Conservation (phyloP, 2,797 vertebrate species). For the Vespertilio murinus region DNA sequence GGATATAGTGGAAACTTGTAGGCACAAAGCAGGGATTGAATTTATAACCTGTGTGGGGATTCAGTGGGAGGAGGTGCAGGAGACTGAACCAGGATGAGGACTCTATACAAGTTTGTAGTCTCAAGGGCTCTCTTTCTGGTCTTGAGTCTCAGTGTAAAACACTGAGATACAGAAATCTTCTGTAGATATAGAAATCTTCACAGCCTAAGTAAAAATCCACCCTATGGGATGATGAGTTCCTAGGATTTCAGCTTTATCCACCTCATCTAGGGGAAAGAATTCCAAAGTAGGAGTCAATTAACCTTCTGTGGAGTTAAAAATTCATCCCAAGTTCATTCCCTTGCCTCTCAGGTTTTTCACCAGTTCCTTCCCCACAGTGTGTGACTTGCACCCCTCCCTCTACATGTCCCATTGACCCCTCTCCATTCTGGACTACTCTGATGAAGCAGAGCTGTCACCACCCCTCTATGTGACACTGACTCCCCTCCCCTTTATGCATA, state of each 20-base stretch:
- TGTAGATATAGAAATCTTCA: background rate
- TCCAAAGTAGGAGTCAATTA: background rate
- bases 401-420: background rate
- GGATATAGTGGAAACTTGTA: background rate
- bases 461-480: slow-evolving; percentile 6
- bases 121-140: background rate
- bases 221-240: background rate
- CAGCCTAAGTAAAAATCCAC: background rate
- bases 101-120: background rate
- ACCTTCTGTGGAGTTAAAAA: background rate
- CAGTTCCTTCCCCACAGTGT: background rate
- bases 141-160: background rate
- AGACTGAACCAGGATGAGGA: background rate
- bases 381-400: background rate
- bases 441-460: background rate
- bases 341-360: background rate
- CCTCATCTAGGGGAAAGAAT: background rate
- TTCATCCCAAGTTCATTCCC: background rate
- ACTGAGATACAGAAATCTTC: background rate
- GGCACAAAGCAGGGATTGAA: background rate
- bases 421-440: background rate
- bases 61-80: background rate
- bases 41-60: background rate
- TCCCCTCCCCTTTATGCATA: background rate
- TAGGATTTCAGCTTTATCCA: background rate